phyloP scores from a whole-genome alignment of 2,888 invertebrate genomes.

The Ischnura elegans region DNA sequence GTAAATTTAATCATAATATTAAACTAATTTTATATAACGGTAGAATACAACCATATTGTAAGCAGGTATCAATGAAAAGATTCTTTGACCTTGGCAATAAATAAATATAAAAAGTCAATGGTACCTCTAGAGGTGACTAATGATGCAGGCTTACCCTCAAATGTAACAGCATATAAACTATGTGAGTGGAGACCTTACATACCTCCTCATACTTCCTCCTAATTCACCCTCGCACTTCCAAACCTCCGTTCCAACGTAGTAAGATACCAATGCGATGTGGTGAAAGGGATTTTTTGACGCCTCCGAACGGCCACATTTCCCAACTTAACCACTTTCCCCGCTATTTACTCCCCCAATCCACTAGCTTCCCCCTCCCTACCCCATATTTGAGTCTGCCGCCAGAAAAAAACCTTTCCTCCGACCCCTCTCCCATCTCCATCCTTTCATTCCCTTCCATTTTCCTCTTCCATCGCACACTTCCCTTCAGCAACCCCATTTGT shows the following conservation, averaged over 20 bases:
- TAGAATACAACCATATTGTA: no score
- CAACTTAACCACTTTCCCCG: neutral
- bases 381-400: neutral
- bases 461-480: neutral
- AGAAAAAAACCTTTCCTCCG: neutral
- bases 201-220: no score
- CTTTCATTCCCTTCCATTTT: neutral
- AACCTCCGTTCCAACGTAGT: neutral
- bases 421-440: neutral
- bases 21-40: no score
- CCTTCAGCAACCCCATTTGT: neutral
- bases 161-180: no score
- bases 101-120: no score
- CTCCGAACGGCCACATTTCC: conserved; percentile 39
- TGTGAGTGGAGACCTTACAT: no score
- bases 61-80: no score
- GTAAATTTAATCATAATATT: no score
- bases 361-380: neutral
- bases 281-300: conserved; percentile 62
- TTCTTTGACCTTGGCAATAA: no score
- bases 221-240: neutral
- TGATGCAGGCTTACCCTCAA: no score
- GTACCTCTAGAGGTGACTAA: no score
- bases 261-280: no score
- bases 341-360: neutral